Evolutionary conservation across 1,140 invertebrate species (phyloP).

Genomic region (Bicyclus anynana): DNA sequence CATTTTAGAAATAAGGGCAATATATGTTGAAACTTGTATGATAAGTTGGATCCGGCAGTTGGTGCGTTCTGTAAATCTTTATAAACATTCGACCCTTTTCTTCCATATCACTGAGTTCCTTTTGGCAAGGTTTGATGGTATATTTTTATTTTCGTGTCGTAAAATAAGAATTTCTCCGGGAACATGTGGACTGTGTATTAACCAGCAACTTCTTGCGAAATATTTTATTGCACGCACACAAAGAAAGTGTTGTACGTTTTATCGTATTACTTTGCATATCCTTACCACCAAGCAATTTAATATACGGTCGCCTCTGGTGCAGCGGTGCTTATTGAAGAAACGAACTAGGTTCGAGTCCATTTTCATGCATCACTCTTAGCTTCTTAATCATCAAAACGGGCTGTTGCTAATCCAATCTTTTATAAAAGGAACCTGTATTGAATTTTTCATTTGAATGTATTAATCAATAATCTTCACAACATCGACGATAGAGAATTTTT

Average conservation of each 20-base stretch:
- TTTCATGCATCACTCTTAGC: no score
- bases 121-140: conserved; percentile 6
- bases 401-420: no score
- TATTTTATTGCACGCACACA: background rate
- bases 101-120: conserved; percentile 6
- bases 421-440: no score
- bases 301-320: background rate
- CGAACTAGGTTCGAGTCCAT: no score
- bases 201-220: background rate
- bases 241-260: background rate
- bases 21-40: no score
- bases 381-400: no score
- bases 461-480: no score
- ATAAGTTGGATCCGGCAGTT: background rate
- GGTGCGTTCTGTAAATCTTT: background rate
- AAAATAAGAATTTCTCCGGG: conserved; percentile 12
- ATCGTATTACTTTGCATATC: background rate
- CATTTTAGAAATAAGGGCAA: no score
- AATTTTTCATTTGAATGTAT: no score
- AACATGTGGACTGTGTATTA: conserved; percentile 13
- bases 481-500: no score
- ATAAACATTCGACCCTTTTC: conserved; percentile 11
- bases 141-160: conserved; percentile 19
- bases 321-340: no score
- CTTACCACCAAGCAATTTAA: background rate